Conservation (phyloP, 2,797 vertebrate genomes). For the Pangasius djambal region DNA sequence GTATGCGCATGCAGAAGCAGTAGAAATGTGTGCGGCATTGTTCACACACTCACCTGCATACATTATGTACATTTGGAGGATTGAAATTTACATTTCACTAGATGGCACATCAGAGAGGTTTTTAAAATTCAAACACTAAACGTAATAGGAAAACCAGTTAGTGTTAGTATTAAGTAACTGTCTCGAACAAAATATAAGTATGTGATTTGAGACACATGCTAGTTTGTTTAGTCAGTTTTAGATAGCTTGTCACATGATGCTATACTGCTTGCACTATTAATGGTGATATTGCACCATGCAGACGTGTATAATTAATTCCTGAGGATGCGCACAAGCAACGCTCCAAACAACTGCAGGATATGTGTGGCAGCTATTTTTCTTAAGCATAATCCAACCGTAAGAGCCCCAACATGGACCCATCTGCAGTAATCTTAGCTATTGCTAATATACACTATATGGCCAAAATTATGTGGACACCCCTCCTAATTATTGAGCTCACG, state of each 20-base stretch:
- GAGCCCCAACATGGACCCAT: not conserved
- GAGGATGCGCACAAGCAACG: not conserved
- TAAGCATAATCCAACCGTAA: too few species aligned
- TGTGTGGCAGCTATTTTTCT: too few species aligned
- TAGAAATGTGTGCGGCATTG: not conserved
- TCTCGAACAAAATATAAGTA: too few species aligned
- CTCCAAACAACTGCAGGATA: too few species aligned
- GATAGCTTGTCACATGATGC: too few species aligned
- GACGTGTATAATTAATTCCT: not conserved
- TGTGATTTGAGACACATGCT: too few species aligned
- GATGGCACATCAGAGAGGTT: not conserved
- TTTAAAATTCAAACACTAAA: too few species aligned
- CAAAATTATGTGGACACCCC: not conserved
- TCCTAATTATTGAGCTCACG: not conserved
- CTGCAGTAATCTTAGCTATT: not conserved
- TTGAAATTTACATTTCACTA: not conserved
- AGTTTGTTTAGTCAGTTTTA: too few species aligned
- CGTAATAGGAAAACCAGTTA: too few species aligned
- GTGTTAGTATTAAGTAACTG: too few species aligned
- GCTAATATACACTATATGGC: not conserved
- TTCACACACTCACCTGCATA: not conserved
- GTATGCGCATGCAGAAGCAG: not conserved
- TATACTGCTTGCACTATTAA: too few species aligned
- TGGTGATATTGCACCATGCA: not conserved
- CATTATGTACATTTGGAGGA: not conserved